Base-by-base conservation (phyloP, 2,797 vertebrate genomes). In the Eremophila alpestris region DNA sequence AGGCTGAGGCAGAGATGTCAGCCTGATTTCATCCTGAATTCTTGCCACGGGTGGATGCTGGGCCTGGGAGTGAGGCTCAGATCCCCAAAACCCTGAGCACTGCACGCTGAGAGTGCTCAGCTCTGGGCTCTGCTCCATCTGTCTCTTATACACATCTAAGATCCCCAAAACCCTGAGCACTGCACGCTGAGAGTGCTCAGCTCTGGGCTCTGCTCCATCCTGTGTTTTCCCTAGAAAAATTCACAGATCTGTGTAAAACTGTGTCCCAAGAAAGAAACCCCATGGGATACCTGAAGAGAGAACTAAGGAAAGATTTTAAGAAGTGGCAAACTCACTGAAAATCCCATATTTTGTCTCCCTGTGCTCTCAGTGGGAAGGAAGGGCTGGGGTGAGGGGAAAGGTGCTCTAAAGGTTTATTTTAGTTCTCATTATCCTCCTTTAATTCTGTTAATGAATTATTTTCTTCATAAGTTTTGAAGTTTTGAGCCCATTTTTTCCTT, bases 311-410 rank as follows among this genome's bases (percentile, higher is more conserved):
- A 71, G 11, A 45, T 23, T 2, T 56, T 16, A 45, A 34, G 18
- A 29, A 23, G 15, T 45, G 41, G 1, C 40, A 46, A 56, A 19
- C 32, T 29, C 41, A 27, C 7, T 30, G 36, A 46, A 56, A 73
- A 58, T 23, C n/a, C 20, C 41, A 5, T 6, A 2, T 45, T 56
- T 29, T 73, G 40, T 56, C 9, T 56, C 41, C 20, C 26, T 46
- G 2, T 0, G 0, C 15, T 56, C 4, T 73, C 2, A 5, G n/a
- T 58, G 54, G n/a, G 26, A 46, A 56, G 24, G 40, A 46, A 46
- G 15, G 15, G 20, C n/a, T 36, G 24, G 13, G 13, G 13, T 27
- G 8, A 19, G 12, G 13, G 27, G 7, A 29, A 40, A 52, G 20
- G n/a, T 3, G 3, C 24, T n/a, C 19, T 29, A 29, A 56, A 73